Conservation (phyloP, 1,140 invertebrate species). For the Chionoecetes opilio region DNA sequence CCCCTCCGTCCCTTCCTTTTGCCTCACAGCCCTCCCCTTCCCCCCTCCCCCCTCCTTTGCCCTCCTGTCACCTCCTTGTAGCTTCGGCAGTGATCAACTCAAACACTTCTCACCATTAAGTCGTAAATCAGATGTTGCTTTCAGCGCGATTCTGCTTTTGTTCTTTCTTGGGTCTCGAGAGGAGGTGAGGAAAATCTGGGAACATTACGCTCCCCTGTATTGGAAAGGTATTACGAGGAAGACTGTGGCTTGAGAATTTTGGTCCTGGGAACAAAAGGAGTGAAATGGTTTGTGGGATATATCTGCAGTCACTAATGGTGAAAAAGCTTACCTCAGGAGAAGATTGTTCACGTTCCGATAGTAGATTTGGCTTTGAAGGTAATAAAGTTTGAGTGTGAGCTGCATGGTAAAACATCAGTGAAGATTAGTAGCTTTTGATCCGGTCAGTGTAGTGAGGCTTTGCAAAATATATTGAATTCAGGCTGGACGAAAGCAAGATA, state of each 20-base stretch:
- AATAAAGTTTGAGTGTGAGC: no score
- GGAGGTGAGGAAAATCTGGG: neutral
- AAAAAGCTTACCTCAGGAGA: no score
- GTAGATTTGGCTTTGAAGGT: no score
- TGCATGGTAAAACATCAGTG: no score
- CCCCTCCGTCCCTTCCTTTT: neutral
- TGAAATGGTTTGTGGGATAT: neutral
- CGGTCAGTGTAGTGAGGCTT: no score
- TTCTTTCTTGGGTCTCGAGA: slow-evolving; percentile 1
- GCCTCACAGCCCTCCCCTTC: neutral
- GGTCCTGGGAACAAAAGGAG: neutral
- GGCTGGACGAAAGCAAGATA: no score
- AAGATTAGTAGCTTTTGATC: no score
- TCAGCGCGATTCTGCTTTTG: neutral
- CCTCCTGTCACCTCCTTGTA: neutral
- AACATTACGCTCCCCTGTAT: neutral
- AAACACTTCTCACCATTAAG: slow-evolving; percentile 18
- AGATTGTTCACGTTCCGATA: no score
- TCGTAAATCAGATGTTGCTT: neutral
- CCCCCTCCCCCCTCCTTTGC: neutral
- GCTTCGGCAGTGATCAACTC: neutral
- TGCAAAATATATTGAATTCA: no score
- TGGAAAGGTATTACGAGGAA: neutral
- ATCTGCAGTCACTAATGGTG: no score
- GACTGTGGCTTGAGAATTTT: neutral